Conservation (phyloP, 2,113 vertebrate species). For the Haliaeetus leucogaster region DNA sequence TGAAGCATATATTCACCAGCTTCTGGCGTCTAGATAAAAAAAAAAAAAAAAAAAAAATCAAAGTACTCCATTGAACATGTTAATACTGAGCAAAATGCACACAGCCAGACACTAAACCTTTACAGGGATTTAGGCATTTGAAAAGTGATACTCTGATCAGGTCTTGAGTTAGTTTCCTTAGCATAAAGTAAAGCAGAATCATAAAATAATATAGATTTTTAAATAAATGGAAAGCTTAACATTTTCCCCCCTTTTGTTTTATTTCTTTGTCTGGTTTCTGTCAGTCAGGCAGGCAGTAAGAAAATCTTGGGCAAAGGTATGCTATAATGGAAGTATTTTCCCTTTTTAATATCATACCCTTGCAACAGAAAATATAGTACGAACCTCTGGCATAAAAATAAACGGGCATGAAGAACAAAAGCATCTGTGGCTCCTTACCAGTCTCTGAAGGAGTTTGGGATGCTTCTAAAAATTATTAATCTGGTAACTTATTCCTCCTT, state of each 20-base stretch:
- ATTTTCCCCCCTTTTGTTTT: constrained; percentile 1
- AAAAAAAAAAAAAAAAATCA: constrained; percentile 80
- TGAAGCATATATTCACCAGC: constrained; percentile 87
- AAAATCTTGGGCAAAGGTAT: constrained; percentile 1
- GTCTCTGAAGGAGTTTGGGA: constrained; percentile 5
- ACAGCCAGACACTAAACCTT: constrained; percentile 85
- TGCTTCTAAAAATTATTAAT: constrained; percentile 32
- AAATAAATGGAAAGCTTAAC: constrained; percentile 41
- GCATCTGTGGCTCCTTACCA: background rate
- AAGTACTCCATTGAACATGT: constrained; percentile 85
- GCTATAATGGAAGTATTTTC: background rate
- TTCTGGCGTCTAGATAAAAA: constrained; percentile 84
- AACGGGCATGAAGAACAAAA: background rate
- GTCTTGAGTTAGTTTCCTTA: constrained; percentile 70
- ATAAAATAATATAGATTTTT: constrained; percentile 55
- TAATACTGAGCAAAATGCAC: constrained; percentile 87
- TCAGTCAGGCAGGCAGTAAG: background rate
- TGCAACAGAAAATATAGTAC: background rate
- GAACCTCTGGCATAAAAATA: constrained; percentile 10
- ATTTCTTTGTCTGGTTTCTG: constrained; percentile 66
- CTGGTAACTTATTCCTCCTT: background rate
- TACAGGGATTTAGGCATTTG: constrained; percentile 83
- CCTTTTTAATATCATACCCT: background rate
- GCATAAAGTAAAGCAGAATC: constrained; percentile 59
- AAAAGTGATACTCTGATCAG: constrained; percentile 81